Base-by-base conservation (phyloP, 2,113 vertebrate genomes). In the Stegastes partitus region DNA sequence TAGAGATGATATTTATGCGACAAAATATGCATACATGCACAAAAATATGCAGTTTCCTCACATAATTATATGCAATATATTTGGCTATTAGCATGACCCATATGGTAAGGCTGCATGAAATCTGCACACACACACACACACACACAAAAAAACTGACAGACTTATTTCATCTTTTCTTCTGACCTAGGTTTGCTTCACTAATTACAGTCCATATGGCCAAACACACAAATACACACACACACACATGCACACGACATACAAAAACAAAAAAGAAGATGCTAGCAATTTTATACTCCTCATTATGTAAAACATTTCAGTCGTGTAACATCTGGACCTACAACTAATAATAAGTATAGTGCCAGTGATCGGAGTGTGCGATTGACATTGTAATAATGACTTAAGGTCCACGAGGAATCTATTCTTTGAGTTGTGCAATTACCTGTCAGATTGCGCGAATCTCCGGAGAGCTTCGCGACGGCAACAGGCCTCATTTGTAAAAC, bases 241-340 rank as follows among this genome's bases (percentile, higher is more conserved):
- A 54, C 31, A 62, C 22, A 67, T 11, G 67, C 12, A 61, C n/a
- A 55, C 16, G 18, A 14, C 39, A 42, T 15, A 58, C 26, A 56
- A 65, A 26, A n/a, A n/a, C n/a, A n/a, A n/a, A n/a, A n/a, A n/a
- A n/a, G 45, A 49, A 45, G 15, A 66, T 34, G 34, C 37, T 25
- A 47, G 66, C 37, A 51, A 59, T 31, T 66, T 73, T 42, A 68
- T 79, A 74, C 45, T 73, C 23, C 53, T 68, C 57, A 77, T 59
- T 77, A 82, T 78, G 66, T 57, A 82, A 77, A 86, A 74, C 18
- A 82, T 76, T 23, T 45, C 49, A 39, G 69, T 78, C 70, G 21
- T 65, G 49, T 51, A 71, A 70, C 79, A 88, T 78, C 67, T 88
- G 82, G 50, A 16, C 58, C 26, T 64, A 61, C 34, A 75, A 15